Evolutionary conservation across 2,797 vertebrate genomes (phyloP).

Genomic region (Otolemur crassicaudatus): DNA sequence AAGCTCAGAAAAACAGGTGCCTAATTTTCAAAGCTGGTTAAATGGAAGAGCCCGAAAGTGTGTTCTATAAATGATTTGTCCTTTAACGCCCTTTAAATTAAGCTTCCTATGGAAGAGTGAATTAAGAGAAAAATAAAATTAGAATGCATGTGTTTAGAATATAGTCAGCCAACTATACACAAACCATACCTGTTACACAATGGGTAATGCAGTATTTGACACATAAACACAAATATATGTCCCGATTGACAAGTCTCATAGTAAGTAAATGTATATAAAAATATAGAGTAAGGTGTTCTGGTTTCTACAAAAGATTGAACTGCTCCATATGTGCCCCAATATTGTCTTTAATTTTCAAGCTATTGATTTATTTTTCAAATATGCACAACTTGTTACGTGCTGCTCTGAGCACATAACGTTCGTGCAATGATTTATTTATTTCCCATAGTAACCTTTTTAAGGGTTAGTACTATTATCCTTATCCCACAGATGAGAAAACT

Average conservation of each 20-base stretch:
- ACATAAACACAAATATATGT: neutral
- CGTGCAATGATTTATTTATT: neutral
- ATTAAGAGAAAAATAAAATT: constrained; percentile 21
- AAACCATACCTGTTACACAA: neutral
- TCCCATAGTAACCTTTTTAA: neutral
- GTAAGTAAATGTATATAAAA: neutral
- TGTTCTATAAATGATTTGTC: neutral
- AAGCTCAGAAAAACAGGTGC: neutral
- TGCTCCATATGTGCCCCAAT: neutral
- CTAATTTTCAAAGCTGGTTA: constrained; percentile 26
- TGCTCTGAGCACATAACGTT: neutral
- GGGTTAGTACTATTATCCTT: neutral
- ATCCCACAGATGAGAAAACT: neutral
- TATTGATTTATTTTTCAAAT: constrained; percentile 35
- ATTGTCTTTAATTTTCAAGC: constrained; percentile 37
- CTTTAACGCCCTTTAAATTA: neutral
- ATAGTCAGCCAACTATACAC: neutral
- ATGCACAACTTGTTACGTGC: neutral
- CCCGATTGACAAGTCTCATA: neutral
- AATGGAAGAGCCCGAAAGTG: neutral
- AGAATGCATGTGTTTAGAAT: constrained; percentile 21
- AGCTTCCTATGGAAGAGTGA: neutral
- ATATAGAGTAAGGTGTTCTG: neutral
- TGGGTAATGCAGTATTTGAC: too few species aligned
- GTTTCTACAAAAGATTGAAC: neutral